Conservation (phyloP, 2,113 vertebrate species). For the Corynorhinus townsendii region DNA sequence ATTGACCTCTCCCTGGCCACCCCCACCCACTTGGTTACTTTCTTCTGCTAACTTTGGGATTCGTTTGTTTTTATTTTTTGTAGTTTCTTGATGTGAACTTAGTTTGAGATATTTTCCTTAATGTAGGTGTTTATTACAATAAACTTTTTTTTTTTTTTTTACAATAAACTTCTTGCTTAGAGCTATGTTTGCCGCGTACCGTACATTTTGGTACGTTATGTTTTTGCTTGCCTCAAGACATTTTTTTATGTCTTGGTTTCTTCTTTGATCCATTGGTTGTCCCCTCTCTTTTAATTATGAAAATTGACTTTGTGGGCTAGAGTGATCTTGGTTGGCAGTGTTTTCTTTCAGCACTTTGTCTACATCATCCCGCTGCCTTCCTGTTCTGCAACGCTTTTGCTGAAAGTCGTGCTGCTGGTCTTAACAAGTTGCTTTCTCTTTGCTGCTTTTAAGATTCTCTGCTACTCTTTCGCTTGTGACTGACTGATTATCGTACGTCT, state of each 20-base stretch:
- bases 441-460: background rate
- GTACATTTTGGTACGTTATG: background rate
- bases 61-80: background rate
- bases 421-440: background rate
- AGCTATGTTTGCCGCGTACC: background rate
- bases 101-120: background rate
- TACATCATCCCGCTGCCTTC: background rate
- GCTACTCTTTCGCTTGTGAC: background rate
- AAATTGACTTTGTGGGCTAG: background rate
- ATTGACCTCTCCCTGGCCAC: too few species aligned
- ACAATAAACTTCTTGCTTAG: background rate
- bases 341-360: background rate
- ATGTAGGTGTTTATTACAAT: background rate
- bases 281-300: background rate
- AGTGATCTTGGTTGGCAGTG: background rate
- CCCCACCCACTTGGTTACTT: too few species aligned
- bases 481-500: background rate
- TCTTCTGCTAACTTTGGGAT: background rate
- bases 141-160: background rate
- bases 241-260: background rate
- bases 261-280: background rate
- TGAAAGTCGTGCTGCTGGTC: background rate
- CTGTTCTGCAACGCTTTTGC: background rate
- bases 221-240: background rate
- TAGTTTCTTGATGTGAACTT: background rate